phyloP scores from a whole-genome alignment of 2,797 vertebrate species.

The Ctenochaetus hawaiiensis region DNA sequence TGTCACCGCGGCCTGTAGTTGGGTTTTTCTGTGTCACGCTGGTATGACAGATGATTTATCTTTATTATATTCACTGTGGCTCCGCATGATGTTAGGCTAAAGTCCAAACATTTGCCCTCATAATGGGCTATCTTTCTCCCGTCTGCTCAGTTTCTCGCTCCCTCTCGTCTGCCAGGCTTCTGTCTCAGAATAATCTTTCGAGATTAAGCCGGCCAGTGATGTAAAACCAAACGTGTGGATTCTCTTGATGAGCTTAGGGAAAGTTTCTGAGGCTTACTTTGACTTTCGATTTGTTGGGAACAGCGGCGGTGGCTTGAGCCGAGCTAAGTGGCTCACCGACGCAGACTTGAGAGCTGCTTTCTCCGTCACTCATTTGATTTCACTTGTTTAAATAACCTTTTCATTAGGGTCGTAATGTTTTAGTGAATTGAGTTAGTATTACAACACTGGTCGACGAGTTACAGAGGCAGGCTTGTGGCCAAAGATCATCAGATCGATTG shows the following conservation, averaged over 20 bases:
- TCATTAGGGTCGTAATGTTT: background rate
- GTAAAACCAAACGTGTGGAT: slow-evolving; percentile 62
- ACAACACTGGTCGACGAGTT: background rate
- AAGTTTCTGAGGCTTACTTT: slow-evolving; percentile 67
- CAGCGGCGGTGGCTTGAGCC: slow-evolving; percentile 47
- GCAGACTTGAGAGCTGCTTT: slow-evolving; percentile 30
- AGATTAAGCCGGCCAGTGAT: slow-evolving; percentile 56
- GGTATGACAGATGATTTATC: slow-evolving; percentile 40
- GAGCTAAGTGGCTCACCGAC: slow-evolving; percentile 60
- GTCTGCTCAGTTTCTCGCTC: slow-evolving; percentile 10
- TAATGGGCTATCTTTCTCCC: slow-evolving; percentile 15
- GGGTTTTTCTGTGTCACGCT: slow-evolving; percentile 13
- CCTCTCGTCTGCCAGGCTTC: slow-evolving; percentile 9
- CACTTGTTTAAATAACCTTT: slow-evolving; percentile 1
- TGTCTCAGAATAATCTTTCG: slow-evolving; percentile 63
- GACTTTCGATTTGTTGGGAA: slow-evolving; percentile 67
- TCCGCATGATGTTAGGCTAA: slow-evolving; percentile 33
- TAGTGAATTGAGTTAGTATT: background rate
- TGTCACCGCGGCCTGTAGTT: background rate
- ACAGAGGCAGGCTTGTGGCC: background rate
- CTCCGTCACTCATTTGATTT: slow-evolving; percentile 13
- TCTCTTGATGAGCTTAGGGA: slow-evolving; percentile 73
- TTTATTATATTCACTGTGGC: slow-evolving; percentile 30
- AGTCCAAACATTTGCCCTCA: slow-evolving; percentile 32
- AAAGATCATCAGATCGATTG: background rate